phyloP scores from a whole-genome alignment of 1,140 invertebrate species.

The Drosophila kurseongensis region DNA sequence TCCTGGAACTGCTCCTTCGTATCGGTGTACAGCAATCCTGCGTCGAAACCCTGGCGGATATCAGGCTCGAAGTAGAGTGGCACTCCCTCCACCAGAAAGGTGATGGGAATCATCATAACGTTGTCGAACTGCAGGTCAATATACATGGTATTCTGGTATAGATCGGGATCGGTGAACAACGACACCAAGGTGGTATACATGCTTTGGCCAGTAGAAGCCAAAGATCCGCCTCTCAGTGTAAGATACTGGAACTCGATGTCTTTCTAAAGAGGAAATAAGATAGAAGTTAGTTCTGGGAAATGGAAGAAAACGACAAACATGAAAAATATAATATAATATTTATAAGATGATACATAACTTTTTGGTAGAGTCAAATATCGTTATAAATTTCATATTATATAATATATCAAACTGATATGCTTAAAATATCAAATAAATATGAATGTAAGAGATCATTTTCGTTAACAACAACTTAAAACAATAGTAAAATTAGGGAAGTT shows the following conservation, averaged over 20 bases:
- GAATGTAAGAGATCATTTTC: too few species aligned
- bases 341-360: too few species aligned
- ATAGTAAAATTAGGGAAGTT: too few species aligned
- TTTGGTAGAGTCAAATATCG: too few species aligned
- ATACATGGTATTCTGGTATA: slow-evolving; percentile 63
- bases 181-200: slow-evolving; percentile 69
- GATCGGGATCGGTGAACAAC: slow-evolving; percentile 64
- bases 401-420: too few species aligned
- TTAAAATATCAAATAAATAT: too few species aligned
- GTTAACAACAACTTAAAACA: too few species aligned
- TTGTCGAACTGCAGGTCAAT: slow-evolving; percentile 65
- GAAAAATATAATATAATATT: too few species aligned
- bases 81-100: slow-evolving; percentile 67
- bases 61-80: slow-evolving; percentile 69
- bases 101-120: slow-evolving; percentile 63
- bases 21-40: slow-evolving; percentile 59
- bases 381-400: too few species aligned
- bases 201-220: slow-evolving; percentile 61
- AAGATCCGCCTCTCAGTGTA: slow-evolving; percentile 46
- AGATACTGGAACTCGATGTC: slow-evolving; percentile 44
- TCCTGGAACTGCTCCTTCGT: slow-evolving; percentile 49
- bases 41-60: slow-evolving; percentile 56
- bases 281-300: background rate
- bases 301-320: too few species aligned
- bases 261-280: slow-evolving; percentile 36